Evolutionary conservation across 2,113 vertebrate species (phyloP), one percentile per base, ranked within the genome.

Genomic region (Hucho hucho): DNA sequence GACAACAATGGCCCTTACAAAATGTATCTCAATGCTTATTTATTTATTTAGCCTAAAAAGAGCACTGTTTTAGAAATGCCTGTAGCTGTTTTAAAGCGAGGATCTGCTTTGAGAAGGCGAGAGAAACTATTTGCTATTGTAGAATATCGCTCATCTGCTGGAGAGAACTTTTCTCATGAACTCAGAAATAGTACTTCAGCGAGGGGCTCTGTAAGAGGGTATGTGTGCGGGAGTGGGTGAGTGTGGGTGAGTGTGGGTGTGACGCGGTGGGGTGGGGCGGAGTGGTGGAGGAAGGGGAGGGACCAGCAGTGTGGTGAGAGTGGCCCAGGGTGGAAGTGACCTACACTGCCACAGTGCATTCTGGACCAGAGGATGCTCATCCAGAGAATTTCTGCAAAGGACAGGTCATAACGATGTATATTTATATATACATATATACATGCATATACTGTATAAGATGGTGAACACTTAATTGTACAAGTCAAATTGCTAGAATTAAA

Each of bases 31-130:
- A 47, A 67, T 47, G 18, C 70, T 75, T 24, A 47, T 20, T 49
- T 63, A 77, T 86, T 86, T 81, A 79, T 81, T 84, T 83, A 72
- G 81, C 75, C 71, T 76, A 47, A 89, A 80, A 78, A 83, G 79
- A 85, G 82, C 81, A 86, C 83, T 84, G 84, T 87, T 83, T 76
- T 81, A 83, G 79, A 74, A 77, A 72, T 80, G 75, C 84, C 80
- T 83, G 73, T 79, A 74, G 76, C 78, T 79, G 64, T 77, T 77
- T 80, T 61, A 65, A 82, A 82, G n/a, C 20, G 18, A 16, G 18
- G n/a, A 61, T 61, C 58, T 61, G 58, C 58, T 61, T 22, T 61
- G 13, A 22, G 58, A 6, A 22, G 58, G 22, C 4, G 2, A 61
- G 6, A 22, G 49, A 5, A 24, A 22, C 58, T n/a, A 7, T n/a